phyloP scores from a whole-genome alignment of 1,140 invertebrate species.

The Paralvinella palmiformis region DNA sequence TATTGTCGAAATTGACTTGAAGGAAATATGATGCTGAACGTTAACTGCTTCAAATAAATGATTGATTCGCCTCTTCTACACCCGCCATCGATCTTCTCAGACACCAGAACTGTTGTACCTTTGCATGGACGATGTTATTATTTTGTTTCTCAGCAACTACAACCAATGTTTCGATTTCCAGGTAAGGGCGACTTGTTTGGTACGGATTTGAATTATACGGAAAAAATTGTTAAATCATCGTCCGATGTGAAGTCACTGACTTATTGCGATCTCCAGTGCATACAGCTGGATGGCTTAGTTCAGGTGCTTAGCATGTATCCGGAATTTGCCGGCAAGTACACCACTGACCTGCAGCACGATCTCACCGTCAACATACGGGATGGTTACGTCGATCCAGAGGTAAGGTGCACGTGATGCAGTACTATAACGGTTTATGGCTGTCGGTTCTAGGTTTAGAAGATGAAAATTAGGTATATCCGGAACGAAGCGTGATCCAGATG shows the following conservation, averaged over 20 bases:
- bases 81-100: too few relatives aligned
- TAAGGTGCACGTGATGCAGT: slow-evolving; percentile 16
- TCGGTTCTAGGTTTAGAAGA: background rate
- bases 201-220: slow-evolving; percentile 70
- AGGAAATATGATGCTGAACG: too few relatives aligned
- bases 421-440: background rate
- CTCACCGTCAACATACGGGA: slow-evolving; percentile 91
- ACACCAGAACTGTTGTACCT: too few relatives aligned
- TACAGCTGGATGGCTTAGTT: slow-evolving; percentile 81
- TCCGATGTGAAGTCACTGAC: slow-evolving; percentile 91
- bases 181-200: slow-evolving; percentile 96
- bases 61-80: too few relatives aligned
- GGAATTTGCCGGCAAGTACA: slow-evolving; percentile 84
- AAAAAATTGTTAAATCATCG: slow-evolving; percentile 83
- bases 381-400: slow-evolving; percentile 53
- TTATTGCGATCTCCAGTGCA: slow-evolving; percentile 92
- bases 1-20: too few relatives aligned
- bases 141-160: too few relatives aligned
- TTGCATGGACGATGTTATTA: too few relatives aligned
- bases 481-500: background rate
- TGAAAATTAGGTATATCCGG: background rate
- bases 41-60: too few relatives aligned
- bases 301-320: slow-evolving; percentile 85
- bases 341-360: slow-evolving; percentile 89
- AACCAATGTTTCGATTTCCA: slow-evolving; percentile 47